Evolutionary conservation across 2,888 invertebrate species (phyloP).

Genomic region (Glyphotaelius pellucidus): DNA sequence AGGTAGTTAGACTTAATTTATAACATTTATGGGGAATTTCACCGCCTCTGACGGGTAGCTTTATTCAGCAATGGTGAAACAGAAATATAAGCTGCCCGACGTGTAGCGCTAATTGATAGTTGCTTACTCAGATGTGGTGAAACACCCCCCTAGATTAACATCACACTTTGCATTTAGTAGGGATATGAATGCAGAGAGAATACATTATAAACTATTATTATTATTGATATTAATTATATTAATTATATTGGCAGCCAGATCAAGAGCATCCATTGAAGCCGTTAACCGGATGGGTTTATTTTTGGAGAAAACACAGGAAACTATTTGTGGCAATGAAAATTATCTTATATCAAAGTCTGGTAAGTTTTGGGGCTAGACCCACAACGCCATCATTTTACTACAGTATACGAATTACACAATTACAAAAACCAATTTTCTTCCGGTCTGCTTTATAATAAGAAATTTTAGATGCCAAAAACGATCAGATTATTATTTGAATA

Average conservation of each 20-base stretch:
- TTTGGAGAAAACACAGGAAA: background rate
- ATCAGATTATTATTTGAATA: no score
- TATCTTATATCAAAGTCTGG: background rate
- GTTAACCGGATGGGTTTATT: background rate
- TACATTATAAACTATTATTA: background rate
- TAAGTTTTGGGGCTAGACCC: background rate
- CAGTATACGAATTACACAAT: background rate
- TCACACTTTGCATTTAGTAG: conserved; percentile 30
- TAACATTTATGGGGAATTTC: conserved; percentile 6
- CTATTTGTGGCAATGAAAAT: background rate
- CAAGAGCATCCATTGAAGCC: background rate
- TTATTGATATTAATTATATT: background rate
- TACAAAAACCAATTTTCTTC: background rate
- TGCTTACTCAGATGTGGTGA: no score
- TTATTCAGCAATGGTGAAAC: no score
- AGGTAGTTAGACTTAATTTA: conserved; percentile 11
- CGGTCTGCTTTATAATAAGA: no score
- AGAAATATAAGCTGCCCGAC: no score
- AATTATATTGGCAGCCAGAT: background rate
- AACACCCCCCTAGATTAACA: background rate
- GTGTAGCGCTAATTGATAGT: no score
- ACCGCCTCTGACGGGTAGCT: background rate
- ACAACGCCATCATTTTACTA: background rate
- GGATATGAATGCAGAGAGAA: conserved; percentile 30
- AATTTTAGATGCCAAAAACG: no score